Evolutionary conservation across 2,113 vertebrate species (phyloP), one percentile per base, ranked within the genome.

Genomic region (Callocephalon fimbriatum): DNA sequence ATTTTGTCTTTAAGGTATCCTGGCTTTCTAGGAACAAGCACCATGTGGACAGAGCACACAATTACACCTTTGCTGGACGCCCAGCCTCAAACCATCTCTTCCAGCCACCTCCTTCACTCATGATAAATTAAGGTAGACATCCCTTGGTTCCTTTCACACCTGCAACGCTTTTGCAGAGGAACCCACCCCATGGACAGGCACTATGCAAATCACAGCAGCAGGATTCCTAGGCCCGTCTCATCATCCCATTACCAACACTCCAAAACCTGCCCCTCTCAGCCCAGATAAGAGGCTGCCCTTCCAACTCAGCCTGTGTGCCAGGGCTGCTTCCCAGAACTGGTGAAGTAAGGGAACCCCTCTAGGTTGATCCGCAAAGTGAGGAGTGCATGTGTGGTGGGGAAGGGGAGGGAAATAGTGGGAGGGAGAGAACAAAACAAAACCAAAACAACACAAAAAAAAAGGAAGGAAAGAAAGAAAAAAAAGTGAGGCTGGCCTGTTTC

Each of bases 361-460:
- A 35, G 29, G 35, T 6, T 59, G 75, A 42, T 11, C 13, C 35
- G 6, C 40, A 48, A 51, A 29, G 20, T n/a, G 25, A 71, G 44
- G 18, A 53, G 19, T 2, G 16, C 0, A 1, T 21, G 25, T 5
- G 0, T 22, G 48, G 15, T 15, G 22, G 23, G 42, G 35, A 79
- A 26, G 8, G 50, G 50, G 38, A 23, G 37, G 3, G 2, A 53
- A 44, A 66, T 0, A 6, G 45, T 6, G 38, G 32, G 83, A 72
- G 44, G 35, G 77, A 67, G 18, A 27, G 48, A 66, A 47, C 16
- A 85, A 56, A 53, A 77, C 10, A 66, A 75, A 76, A 94, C 27
- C 29, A 83, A 80, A 94, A n/a, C 29, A 76, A 72, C 32, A 58
- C 29, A 61, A 29, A 40, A 68, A 38, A 8, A 6, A 9, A 23